phyloP scores from a whole-genome alignment of 1,140 invertebrate species.

The Belonocnema kinseyi region DNA sequence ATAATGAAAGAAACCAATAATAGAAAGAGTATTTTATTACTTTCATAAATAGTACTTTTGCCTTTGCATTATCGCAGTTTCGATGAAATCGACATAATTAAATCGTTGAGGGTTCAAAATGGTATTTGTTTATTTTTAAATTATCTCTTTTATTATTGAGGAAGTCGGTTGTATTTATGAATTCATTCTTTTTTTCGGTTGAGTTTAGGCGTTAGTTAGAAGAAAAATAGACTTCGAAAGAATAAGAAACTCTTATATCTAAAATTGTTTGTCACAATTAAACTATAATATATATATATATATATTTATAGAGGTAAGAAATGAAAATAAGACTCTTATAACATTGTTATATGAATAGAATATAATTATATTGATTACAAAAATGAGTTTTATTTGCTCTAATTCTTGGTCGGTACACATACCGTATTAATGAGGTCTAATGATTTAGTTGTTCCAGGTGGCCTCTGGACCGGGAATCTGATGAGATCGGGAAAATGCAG shows the following conservation, averaged over 20 bases:
- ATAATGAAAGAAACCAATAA: not conserved
- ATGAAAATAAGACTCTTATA: constrained; percentile 57
- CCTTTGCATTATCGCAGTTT: not conserved
- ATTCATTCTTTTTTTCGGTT: not conserved
- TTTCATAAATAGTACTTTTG: not conserved
- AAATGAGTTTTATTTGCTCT: constrained; percentile 37
- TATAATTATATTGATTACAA: constrained; percentile 53
- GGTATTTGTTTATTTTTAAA: not conserved
- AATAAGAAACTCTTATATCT: constrained; percentile 19
- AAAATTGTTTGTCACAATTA: constrained; percentile 37
- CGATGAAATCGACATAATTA: not conserved
- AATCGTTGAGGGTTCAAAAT: not conserved
- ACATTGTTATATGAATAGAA: constrained; percentile 66
- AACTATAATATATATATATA: constrained; percentile 36
- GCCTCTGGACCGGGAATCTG: no score
- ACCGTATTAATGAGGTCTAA: no score
- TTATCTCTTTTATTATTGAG: not conserved
- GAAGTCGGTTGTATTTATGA: not conserved
- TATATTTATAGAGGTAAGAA: constrained; percentile 36
- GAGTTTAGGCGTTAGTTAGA: not conserved
- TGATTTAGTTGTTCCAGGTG: no score
- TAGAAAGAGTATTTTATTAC: not conserved
- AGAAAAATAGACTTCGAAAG: constrained; percentile 10
- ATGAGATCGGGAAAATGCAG: no score
- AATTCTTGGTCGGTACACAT: no score